Percentiles rank a stretch among this genome's conserved stretches.
Conservation (phyloP, 2,113 vertebrate species). For the Gadus macrocephalus region DNA sequence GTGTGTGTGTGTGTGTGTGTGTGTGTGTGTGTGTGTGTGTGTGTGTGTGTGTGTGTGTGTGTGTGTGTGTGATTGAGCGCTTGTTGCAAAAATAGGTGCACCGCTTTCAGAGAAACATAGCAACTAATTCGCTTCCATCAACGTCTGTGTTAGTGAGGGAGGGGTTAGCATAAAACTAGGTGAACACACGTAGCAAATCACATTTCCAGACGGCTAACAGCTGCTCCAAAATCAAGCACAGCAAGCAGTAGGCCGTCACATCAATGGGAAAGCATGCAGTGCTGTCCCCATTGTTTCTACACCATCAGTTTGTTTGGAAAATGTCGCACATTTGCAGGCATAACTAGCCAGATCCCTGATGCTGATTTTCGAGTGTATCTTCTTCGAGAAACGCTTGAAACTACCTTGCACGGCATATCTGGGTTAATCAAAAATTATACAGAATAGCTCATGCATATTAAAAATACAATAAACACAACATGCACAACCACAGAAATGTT, state of each 20-base stretch:
- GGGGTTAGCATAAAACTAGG: not conserved
- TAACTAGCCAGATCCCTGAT: too few relatives aligned
- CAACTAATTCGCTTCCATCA: not conserved
- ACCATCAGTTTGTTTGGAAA: not conserved
- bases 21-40: too few relatives aligned
- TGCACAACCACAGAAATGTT: too few relatives aligned
- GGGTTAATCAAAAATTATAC: too few relatives aligned
- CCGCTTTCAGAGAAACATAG: not conserved
- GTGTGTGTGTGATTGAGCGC: not conserved
- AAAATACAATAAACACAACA: too few relatives aligned
- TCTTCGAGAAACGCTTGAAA: too few relatives aligned
- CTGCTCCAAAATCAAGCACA: not conserved
- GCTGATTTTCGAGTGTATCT: too few relatives aligned
- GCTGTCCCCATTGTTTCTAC: not conserved
- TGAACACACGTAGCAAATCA: not conserved
- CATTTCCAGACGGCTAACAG: not conserved
- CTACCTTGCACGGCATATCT: too few relatives aligned
- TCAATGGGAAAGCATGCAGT: not conserved
- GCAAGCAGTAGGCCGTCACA: not conserved
- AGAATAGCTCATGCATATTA: too few relatives aligned
- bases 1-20: not conserved
- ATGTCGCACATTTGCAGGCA: not conserved
- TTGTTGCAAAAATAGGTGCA: too few relatives aligned
- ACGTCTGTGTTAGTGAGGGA: not conserved
- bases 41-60: too few relatives aligned